Percentiles rank a stretch among this genome's conserved stretches.
Evolutionary conservation across 2,113 vertebrate species (phyloP).

Genomic region (Cryptoleucopteryx plumbea): DNA sequence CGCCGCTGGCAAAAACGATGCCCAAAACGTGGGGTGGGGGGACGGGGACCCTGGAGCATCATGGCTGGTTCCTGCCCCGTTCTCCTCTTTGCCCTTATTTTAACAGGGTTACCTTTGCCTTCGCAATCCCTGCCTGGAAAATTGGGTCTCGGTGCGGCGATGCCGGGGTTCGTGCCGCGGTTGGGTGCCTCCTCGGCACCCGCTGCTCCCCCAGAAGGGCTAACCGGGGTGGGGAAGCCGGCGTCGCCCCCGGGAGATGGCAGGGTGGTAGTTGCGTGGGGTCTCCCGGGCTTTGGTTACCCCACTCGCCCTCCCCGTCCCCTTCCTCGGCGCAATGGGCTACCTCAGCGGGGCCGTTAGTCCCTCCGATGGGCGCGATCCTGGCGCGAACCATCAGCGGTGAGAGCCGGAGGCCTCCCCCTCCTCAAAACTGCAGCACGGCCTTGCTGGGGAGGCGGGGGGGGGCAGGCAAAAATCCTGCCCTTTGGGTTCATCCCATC

Average conservation of each 20-base stretch:
- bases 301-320: rapidly evolving
- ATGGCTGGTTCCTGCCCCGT: neutral
- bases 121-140: neutral
- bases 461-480: neutral
- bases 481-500: neutral
- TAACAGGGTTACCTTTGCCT: neutral
- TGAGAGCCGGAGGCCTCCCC: neutral
- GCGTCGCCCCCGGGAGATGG: neutral
- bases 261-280: neutral
- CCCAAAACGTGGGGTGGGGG: neutral
- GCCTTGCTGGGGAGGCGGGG: neutral
- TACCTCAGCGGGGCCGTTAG: neutral
- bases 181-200: neutral
- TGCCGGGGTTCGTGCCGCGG: rapidly evolving
- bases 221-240: neutral
- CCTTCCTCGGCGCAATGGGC: neutral
- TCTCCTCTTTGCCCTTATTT: neutral
- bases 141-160: rapidly evolving
- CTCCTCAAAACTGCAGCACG: rapidly evolving
- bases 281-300: neutral
- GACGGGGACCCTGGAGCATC: neutral
- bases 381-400: neutral
- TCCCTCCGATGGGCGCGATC: neutral
- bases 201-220: neutral
- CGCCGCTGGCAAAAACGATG: rapidly evolving